Evolutionary conservation across 2,888 invertebrate species (phyloP).

Genomic region (Yponomeuta plumbellus): DNA sequence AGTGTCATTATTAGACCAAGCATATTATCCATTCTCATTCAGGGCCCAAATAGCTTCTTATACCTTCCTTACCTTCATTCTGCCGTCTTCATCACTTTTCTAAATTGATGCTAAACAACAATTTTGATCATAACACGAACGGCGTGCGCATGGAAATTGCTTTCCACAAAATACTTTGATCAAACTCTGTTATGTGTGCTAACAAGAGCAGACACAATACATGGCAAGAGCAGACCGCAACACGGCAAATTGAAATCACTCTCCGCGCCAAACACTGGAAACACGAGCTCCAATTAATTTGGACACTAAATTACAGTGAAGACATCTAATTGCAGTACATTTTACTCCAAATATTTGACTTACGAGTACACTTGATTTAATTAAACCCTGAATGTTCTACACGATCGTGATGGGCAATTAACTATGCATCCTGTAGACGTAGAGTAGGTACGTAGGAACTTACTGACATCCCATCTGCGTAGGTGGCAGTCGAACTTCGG

Average conservation of each 20-base stretch:
- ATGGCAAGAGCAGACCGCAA: not conserved
- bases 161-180: not conserved
- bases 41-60: no score
- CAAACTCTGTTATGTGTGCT: not conserved
- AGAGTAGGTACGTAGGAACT: not conserved
- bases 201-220: not conserved
- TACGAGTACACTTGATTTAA: not conserved
- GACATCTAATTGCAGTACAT: not conserved
- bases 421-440: not conserved
- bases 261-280: slow-evolving; percentile 1
- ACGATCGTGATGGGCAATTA: not conserved
- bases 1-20: no score
- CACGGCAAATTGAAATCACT: slow-evolving; percentile 3
- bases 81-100: no score
- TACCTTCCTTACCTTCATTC: no score
- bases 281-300: slow-evolving; percentile 3
- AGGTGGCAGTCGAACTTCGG: slow-evolving; percentile 9
- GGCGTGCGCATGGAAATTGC: no score
- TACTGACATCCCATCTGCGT: not conserved
- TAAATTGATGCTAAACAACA: no score
- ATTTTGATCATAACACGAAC: no score
- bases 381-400: not conserved
- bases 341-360: not conserved
- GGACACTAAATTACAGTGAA: not conserved
- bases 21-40: no score